Evolutionary conservation across 1,140 invertebrate species (phyloP).

Genomic region (Aphis craccivora): DNA sequence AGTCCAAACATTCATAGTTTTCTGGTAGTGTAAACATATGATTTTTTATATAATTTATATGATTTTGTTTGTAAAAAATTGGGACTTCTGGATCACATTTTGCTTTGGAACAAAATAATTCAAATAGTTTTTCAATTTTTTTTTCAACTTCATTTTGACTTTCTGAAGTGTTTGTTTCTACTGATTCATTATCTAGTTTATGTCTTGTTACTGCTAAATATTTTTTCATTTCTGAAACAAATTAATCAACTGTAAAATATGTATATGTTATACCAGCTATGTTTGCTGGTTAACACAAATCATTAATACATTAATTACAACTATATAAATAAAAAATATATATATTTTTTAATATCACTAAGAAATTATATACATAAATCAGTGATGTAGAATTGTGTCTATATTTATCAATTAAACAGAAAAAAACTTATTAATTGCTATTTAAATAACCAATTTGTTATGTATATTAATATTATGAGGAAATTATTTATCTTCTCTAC

Average conservation of each 20-base stretch:
- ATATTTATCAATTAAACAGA: neutral
- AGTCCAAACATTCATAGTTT: slow-evolving; percentile 84
- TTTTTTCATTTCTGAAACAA: slow-evolving; percentile 40
- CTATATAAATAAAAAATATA: too few species aligned
- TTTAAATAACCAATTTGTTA: neutral
- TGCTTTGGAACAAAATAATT: slow-evolving; percentile 68
- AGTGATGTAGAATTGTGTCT: too few species aligned
- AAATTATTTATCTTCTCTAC: neutral
- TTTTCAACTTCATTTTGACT: slow-evolving; percentile 69
- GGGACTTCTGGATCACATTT: slow-evolving; percentile 69
- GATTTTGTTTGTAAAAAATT: slow-evolving; percentile 71
- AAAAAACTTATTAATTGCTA: neutral
- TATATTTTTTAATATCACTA: too few species aligned
- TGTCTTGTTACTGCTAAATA: neutral
- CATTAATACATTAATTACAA: neutral
- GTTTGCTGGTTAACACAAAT: too few species aligned
- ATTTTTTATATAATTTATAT: slow-evolving; percentile 75
- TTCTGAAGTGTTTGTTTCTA: slow-evolving; percentile 44
- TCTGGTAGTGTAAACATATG: slow-evolving; percentile 73
- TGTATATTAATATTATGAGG: too few species aligned
- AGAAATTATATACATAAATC: too few species aligned
- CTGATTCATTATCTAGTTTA: slow-evolving; percentile 40
- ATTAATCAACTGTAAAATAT: neutral
- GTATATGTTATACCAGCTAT: neutral
- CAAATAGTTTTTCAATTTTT: slow-evolving; percentile 71